Evolutionary conservation across 2,888 invertebrate genomes (phyloP).

Genomic region (Tortrix viridana): DNA sequence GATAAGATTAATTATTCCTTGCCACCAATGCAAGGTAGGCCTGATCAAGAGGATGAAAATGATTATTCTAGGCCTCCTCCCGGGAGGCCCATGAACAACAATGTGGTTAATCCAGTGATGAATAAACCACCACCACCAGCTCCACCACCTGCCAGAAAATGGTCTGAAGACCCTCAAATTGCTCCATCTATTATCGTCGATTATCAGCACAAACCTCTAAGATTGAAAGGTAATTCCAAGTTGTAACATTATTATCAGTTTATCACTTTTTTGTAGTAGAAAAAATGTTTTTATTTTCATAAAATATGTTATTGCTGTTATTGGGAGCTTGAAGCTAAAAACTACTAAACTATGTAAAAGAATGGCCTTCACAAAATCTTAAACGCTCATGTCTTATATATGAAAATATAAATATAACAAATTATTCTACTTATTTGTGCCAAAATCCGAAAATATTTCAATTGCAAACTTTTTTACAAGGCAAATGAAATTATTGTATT

Average conservation of each 20-base stretch:
- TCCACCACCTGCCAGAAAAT: conserved; percentile 50
- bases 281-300: background rate
- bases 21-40: conserved; percentile 45
- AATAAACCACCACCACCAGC: conserved; percentile 37
- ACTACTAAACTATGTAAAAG: too few species aligned
- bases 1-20: conserved; percentile 47
- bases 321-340: background rate
- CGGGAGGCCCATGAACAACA: conserved; percentile 36
- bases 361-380: too few species aligned
- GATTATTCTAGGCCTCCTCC: conserved; percentile 45
- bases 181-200: conserved; percentile 86
- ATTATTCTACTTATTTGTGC: too few species aligned
- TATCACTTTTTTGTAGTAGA: background rate
- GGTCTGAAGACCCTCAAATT: conserved; percentile 78
- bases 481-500: too few species aligned
- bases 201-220: conserved; percentile 87
- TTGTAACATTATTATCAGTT: conserved; percentile 26
- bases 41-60: conserved; percentile 45
- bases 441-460: too few species aligned
- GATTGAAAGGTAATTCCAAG: conserved; percentile 77
- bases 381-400: too few species aligned
- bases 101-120: conserved; percentile 15
- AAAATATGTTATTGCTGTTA: conserved; percentile 23
- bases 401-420: too few species aligned
- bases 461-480: too few species aligned